Percentiles rank a stretch among this genome's conserved stretches.
Evolutionary conservation across 2,888 invertebrate genomes (phyloP).

Genomic region (Macroteleia sp.): DNA sequence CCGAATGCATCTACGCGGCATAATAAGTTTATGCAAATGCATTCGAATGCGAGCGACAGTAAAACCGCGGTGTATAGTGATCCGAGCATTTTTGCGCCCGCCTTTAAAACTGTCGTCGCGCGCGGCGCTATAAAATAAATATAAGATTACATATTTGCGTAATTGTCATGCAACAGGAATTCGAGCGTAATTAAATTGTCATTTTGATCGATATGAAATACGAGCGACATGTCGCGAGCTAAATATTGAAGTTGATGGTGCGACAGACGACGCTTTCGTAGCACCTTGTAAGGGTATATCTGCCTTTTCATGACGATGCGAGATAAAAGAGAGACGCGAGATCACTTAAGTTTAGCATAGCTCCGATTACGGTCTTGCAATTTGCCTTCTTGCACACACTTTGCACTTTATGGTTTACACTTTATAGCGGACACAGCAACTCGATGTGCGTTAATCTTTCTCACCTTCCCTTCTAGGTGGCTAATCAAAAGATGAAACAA

Average conservation of each 20-base stretch:
- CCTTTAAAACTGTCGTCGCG: conserved; percentile 16
- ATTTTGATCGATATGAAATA: conserved; percentile 57
- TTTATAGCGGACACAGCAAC: conserved; percentile 57
- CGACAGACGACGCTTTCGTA: conserved; percentile 27
- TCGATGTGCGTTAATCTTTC: conserved; percentile 62
- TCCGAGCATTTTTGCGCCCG: conserved; percentile 11
- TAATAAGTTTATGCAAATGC: conserved; percentile 52
- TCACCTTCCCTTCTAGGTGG: conserved; percentile 54
- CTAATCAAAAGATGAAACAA: conserved; percentile 31
- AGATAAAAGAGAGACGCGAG: conserved; percentile 62
- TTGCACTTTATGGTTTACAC: conserved; percentile 64
- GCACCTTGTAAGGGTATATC: conserved; percentile 54
- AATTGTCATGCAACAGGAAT: conserved; percentile 34
- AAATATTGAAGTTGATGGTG: conserved; percentile 46
- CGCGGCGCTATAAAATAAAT: conserved; percentile 30
- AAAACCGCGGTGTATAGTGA: conserved; percentile 18
- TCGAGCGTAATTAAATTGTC: conserved; percentile 51
- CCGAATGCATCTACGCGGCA: conserved; percentile 12
- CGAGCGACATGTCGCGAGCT: no score
- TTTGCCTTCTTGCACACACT: conserved; percentile 62
- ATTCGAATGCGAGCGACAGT: conserved; percentile 9
- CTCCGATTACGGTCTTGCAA: conserved; percentile 65
- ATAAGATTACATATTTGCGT: conserved; percentile 44
- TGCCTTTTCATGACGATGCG: conserved; percentile 55
- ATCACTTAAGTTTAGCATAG: conserved; percentile 64